A percentile compares a stretch with the other conserved stretches of the same genome.
These are phyloP conservation scores for Dryococelus australis DNA, from an alignment of 2,888 invertebrate genomes.

Conservation along the genomic window DNA sequence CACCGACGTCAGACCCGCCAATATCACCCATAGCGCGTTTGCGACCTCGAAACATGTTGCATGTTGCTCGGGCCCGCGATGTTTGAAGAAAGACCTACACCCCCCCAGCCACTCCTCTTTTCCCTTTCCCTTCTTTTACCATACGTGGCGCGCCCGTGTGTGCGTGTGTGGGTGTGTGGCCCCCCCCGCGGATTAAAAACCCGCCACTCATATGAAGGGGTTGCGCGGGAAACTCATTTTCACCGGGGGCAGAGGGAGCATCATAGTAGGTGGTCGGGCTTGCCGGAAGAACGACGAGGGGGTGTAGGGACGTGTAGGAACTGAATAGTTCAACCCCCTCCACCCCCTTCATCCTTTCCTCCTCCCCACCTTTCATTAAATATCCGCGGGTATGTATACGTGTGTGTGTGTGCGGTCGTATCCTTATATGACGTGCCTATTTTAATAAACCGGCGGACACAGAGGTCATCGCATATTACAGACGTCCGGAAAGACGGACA, in stretches of 20 bases:
- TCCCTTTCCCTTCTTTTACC: neutral
- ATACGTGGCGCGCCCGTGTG: neutral
- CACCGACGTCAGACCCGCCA: neutral
- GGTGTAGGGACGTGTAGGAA: neutral
- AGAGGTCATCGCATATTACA: conserved; percentile 28
- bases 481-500: conserved; percentile 26
- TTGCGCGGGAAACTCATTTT: conserved; percentile 8
- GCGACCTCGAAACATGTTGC: conserved; percentile 4
- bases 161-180: too few species aligned
- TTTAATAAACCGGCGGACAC: conserved; percentile 32
- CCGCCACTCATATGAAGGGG: conserved; percentile 10
- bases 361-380: conserved; percentile 44
- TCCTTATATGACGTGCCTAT: conserved; percentile 36
- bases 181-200: conserved; percentile 10
- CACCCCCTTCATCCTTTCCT: neutral
- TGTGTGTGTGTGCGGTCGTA: conserved; percentile 23
- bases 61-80: neutral
- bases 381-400: conserved; percentile 34
- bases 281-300: neutral
- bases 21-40: neutral
- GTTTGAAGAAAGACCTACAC: neutral
- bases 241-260: neutral
- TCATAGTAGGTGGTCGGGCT: conserved; percentile 1
- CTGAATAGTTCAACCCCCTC: conserved; percentile 28
- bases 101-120: neutral